Conservation (phyloP, 2,113 vertebrate species). For the Phocoena sinus region DNA sequence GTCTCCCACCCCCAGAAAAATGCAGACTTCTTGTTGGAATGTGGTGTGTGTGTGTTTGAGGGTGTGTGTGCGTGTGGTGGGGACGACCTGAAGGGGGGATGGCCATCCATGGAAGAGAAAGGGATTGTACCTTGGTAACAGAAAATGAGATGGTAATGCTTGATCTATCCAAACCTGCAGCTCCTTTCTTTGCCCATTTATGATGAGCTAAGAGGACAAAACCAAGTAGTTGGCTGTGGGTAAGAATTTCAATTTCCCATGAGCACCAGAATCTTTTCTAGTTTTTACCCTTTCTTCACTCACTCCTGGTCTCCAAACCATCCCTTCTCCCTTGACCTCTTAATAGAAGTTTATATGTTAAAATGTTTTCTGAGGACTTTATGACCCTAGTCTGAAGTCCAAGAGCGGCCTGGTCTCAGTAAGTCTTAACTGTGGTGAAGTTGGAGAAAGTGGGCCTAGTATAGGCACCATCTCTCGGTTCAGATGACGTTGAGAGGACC, state of each 20-base stretch:
- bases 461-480: background rate
- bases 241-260: background rate
- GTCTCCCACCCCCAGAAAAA: background rate
- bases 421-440: background rate
- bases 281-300: background rate
- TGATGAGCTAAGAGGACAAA: background rate
- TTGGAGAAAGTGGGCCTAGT: background rate
- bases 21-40: background rate
- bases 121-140: background rate
- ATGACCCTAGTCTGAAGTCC: background rate
- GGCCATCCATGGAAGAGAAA: background rate
- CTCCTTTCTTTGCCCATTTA: background rate
- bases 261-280: background rate
- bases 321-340: background rate
- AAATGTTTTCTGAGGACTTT: background rate
- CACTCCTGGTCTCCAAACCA: background rate
- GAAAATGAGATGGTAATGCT: background rate
- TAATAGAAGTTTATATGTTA: background rate
- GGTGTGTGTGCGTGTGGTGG: background rate
- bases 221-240: background rate
- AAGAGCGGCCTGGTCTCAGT: background rate
- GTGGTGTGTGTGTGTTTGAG: rapidly evolving
- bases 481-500: background rate
- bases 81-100: too few species aligned
- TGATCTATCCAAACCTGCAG: background rate